Conservation (phyloP, 2,888 invertebrate species). For the Scaptodrosophila latifasciaeformis region DNA sequence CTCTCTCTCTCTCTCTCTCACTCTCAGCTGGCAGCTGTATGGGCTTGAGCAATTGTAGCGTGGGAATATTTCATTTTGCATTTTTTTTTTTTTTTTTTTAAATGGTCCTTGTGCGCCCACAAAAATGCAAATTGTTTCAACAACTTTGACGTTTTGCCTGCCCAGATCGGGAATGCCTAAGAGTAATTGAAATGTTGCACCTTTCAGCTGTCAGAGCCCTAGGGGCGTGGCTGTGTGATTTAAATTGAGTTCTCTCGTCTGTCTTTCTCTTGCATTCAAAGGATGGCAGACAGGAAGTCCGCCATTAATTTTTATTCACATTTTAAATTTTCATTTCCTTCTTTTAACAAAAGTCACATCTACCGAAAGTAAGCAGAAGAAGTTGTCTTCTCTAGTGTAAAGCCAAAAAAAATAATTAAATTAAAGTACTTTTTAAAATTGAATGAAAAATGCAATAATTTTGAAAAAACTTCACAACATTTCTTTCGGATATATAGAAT, state of each 20-base stretch:
- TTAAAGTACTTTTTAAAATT: too few relatives aligned
- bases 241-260: neutral
- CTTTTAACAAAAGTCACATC: too few relatives aligned
- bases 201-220: conserved; percentile 3
- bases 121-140: conserved; percentile 13
- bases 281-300: conserved; percentile 51
- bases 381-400: too few relatives aligned
- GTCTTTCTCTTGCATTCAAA: conserved; percentile 4
- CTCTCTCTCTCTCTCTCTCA: too few relatives aligned
- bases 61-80: conserved; percentile 51
- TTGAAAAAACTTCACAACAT: too few relatives aligned
- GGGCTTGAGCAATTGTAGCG: conserved; percentile 51
- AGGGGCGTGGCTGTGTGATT: conserved; percentile 11
- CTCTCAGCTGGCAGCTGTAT: conserved; percentile 51
- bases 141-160: conserved; percentile 5
- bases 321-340: conserved; percentile 24
- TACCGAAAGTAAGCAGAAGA: too few relatives aligned
- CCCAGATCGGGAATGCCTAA: neutral
- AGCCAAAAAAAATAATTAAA: too few relatives aligned
- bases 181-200: conserved; percentile 54
- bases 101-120: conserved; percentile 29
- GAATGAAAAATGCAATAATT: too few relatives aligned
- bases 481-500: too few relatives aligned
- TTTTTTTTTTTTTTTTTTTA: conserved; percentile 23
- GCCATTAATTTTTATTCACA: conserved; percentile 46